A percentile compares a stretch with the other conserved stretches of the same genome.
Evolutionary conservation across 2,797 vertebrate genomes (phyloP).

Genomic region (Acanthiza pusilla): DNA sequence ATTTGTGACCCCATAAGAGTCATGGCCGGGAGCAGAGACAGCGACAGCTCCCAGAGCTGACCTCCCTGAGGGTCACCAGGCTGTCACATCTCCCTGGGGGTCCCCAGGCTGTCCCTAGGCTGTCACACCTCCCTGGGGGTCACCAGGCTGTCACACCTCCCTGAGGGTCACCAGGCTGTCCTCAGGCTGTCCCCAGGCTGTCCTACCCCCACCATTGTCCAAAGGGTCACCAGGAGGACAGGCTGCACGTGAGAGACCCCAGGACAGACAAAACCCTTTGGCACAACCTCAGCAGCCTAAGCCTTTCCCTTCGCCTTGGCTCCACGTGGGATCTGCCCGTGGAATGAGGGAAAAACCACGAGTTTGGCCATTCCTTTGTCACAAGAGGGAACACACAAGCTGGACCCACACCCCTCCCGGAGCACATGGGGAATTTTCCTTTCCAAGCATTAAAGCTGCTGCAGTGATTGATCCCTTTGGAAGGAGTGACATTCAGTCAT

Average conservation of each 20-base stretch:
- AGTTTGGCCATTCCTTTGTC: not conserved
- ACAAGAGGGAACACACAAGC: not conserved
- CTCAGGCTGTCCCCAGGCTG: too few relatives aligned
- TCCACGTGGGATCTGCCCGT: not conserved
- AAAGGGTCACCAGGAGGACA: constrained; percentile 64
- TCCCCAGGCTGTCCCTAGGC: too few relatives aligned
- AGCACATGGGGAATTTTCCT: not conserved
- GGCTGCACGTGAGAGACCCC: not conserved
- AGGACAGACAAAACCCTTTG: constrained; percentile 22
- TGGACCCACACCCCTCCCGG: not conserved
- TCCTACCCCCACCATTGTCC: constrained; percentile 47
- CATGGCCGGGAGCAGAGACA: constrained; percentile 51
- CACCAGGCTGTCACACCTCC: too few relatives aligned
- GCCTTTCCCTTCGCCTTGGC: not conserved
- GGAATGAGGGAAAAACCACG: not conserved
- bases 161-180: too few relatives aligned
- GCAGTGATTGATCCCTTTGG: not conserved
- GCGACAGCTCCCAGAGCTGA: constrained; percentile 25
- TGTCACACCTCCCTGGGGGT: too few relatives aligned
- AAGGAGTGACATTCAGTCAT: not conserved
- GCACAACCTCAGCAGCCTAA: not conserved
- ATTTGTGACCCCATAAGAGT: constrained; percentile 49
- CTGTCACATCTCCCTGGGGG: too few relatives aligned
- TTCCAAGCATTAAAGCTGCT: not conserved
- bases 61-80: constrained; percentile 57